These are phyloP conservation scores for Ovis aries DNA, from an alignment of 2,113 vertebrate genomes.

Conservation along the genomic window DNA sequence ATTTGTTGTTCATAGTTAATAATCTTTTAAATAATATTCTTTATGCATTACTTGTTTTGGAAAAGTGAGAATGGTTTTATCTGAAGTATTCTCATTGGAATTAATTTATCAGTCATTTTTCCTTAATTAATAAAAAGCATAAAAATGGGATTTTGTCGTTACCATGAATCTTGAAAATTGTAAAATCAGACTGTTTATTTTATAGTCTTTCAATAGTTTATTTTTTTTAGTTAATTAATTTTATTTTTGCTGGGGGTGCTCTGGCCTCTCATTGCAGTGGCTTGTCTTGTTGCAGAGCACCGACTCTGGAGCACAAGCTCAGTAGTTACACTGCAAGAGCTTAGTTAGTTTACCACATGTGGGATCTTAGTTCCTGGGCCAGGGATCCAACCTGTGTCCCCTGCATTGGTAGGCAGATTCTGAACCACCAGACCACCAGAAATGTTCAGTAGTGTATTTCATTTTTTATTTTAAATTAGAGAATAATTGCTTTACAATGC, in stretches of 20 bases:
- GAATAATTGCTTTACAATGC: background rate
- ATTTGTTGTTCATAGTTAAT: background rate
- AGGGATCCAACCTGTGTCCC: background rate
- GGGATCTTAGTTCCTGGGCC: background rate
- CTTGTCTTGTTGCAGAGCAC: background rate
- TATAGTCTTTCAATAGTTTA: background rate
- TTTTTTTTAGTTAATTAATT: background rate
- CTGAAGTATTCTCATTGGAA: background rate
- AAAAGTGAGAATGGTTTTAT: constrained; percentile 8
- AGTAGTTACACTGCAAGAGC: background rate
- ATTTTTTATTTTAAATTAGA: background rate
- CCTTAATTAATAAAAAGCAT: background rate
- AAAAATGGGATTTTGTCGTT: background rate
- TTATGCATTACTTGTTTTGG: background rate
- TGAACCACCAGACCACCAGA: background rate
- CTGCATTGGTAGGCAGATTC: fast-evolving
- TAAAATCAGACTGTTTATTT: background rate
- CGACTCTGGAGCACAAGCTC: background rate
- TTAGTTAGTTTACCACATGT: background rate
- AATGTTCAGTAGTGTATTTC: background rate
- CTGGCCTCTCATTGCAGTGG: background rate
- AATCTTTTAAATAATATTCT: background rate
- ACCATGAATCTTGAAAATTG: background rate
- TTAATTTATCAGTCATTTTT: background rate
- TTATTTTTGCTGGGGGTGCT: background rate